These are phyloP conservation scores for Ips nitidus DNA, from an alignment of 1,140 invertebrate species.

Conservation along the genomic window DNA sequence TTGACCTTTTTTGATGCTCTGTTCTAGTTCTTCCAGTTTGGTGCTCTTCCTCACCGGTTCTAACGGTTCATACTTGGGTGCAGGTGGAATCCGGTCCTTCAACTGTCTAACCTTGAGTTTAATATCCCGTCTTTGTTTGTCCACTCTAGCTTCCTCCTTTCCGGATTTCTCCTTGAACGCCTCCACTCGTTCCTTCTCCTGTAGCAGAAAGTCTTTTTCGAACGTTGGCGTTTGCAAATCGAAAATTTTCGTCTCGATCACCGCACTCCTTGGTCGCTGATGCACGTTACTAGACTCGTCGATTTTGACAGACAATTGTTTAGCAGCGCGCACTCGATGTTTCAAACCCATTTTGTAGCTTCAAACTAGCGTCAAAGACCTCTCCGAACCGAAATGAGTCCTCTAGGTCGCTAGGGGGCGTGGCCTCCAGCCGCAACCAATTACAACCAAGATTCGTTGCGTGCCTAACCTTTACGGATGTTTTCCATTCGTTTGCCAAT, in stretches of 20 bases:
- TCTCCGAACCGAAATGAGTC: too few species aligned
- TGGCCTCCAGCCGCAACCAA: too few species aligned
- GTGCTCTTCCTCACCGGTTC: slow-evolving; percentile 49
- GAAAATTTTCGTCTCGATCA: slow-evolving; percentile 36
- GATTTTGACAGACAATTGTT: slow-evolving; percentile 10
- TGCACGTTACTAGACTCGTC: neutral
- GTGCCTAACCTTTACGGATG: too few species aligned
- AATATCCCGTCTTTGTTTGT: slow-evolving; percentile 46
- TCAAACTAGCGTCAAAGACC: too few species aligned
- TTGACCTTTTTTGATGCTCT: slow-evolving; percentile 48
- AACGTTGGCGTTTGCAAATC: slow-evolving; percentile 45
- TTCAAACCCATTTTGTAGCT: slow-evolving; percentile 41
- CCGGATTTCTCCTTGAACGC: slow-evolving; percentile 47
- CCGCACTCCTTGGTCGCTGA: slow-evolving; percentile 4
- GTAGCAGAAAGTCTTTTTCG: slow-evolving; percentile 46
- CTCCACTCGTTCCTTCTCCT: slow-evolving; percentile 48
- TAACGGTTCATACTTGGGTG: slow-evolving; percentile 44
- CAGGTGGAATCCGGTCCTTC: slow-evolving; percentile 35
- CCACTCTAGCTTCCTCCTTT: slow-evolving; percentile 44
- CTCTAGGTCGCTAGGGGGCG: too few species aligned
- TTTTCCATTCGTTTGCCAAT: too few species aligned
- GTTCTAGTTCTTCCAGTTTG: slow-evolving; percentile 46
- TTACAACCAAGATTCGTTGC: too few species aligned
- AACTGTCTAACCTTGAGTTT: slow-evolving; percentile 43
- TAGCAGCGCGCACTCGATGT: slow-evolving; percentile 42